Base-by-base conservation (phyloP, 2,888 invertebrate genomes). In the Drosophila monieri region DNA sequence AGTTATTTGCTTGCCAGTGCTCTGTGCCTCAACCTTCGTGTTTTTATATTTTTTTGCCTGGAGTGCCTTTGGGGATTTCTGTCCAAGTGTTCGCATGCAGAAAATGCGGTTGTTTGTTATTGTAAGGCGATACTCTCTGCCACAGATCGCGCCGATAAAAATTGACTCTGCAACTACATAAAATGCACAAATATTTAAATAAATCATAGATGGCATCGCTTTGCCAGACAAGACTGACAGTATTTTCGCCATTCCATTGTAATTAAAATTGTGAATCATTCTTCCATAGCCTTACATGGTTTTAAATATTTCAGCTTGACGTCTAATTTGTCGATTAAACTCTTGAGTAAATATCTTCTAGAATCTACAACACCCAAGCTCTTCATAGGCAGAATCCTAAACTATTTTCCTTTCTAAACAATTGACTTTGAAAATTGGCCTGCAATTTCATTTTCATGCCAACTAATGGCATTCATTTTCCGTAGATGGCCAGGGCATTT, bases 101-200 rank as follows among this genome's bases (percentile, higher is more conserved):
- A 75, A 84, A 84, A 85, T 83, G 86, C 58, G 80, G 85, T 78
- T 79, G 72, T 81, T 67, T 65, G 66, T 70, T 61, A 39, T 49
- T 59, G 87, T 78, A 81, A 86, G 71, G 48, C 76, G 87, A 81
- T 86, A 86, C 80, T 75, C 68, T 44, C 46, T 49, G 52, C 61
- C 60, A 35, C 64, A 68, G 76, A 80, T 78, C 65, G 61, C 48
- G 27, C 12, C 48, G 76, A 78, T 78, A 80, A 70, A 54, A 59
- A 44, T 51, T 44, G 44, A 58, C 52, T 59, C 55, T 48, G 35
- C 47, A 35, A 51, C 47, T 49, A 57, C 68, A 57, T 25, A 77
- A 61, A 75, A 64, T 70, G 85, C 53, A 59, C 23, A 62, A 73
- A 73, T 59, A 58, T 73, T 79, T 83, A 57, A 60, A 73, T 77